Percentiles rank a stretch among this genome's conserved stretches.
Conservation (phyloP, 2,888 invertebrate genomes). For the Chalcosyrphus nemorum region DNA sequence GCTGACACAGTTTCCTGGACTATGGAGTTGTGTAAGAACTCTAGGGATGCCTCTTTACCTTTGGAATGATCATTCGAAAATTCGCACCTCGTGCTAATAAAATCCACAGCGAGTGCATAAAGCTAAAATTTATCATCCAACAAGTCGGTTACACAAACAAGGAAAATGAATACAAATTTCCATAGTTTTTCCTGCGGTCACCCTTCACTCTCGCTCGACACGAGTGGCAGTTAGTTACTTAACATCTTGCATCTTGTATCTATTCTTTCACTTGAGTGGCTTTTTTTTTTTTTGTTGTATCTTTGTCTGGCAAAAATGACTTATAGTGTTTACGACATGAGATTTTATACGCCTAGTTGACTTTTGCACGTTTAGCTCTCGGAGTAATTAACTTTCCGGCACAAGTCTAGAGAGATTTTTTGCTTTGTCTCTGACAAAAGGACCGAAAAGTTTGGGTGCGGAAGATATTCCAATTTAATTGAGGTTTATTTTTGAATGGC, state of each 20-base stretch:
- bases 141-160: not conserved
- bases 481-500: no score
- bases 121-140: no score
- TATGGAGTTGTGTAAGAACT: not conserved
- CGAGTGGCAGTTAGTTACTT: not conserved
- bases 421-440: not conserved
- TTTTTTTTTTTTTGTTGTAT: not conserved
- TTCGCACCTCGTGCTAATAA: not conserved
- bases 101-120: no score
- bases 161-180: not conserved
- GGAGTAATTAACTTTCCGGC: not conserved
- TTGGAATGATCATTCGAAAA: no score
- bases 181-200: not conserved
- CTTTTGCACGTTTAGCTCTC: not conserved
- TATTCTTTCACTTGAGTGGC: conserved; percentile 23
- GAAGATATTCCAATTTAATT: no score
- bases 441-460: no score
- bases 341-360: conserved; percentile 4
- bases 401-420: not conserved
- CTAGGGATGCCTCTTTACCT: no score
- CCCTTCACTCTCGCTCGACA: not conserved
- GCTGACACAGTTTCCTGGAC: not conserved
- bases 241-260: conserved; percentile 10
- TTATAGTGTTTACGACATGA: not conserved
- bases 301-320: not conserved